Percentiles rank a stretch among this genome's conserved stretches.
Conservation (phyloP, 2,797 vertebrate genomes). For the Falco cherrug region DNA sequence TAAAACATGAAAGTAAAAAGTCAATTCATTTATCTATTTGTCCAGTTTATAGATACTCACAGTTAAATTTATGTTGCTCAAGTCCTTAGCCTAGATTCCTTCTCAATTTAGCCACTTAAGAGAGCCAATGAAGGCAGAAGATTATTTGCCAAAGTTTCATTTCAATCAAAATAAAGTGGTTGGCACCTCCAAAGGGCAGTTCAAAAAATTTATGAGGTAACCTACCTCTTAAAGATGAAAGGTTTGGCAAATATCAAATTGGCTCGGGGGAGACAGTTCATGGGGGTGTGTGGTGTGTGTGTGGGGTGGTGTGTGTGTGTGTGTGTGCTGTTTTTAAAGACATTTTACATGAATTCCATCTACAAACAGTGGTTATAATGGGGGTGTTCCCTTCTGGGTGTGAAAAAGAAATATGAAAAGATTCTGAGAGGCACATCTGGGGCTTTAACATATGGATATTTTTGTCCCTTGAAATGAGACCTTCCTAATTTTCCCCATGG, state of each 20-base stretch:
- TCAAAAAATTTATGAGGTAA: not conserved
- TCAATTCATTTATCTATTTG: not conserved
- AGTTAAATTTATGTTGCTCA: not conserved
- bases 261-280: not conserved
- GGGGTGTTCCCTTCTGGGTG: not conserved
- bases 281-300: too few relatives aligned
- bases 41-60: not conserved
- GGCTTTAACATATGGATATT: not conserved
- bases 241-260: not conserved
- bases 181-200: not conserved
- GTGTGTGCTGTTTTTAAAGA: not conserved
- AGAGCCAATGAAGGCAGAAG: not conserved
- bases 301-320: too few relatives aligned
- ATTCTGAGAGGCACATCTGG: not conserved
- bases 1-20: not conserved
- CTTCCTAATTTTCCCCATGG: not conserved
- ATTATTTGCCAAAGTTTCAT: not conserved
- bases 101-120: not conserved
- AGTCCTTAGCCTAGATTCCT: not conserved
- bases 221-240: not conserved
- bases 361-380: not conserved
- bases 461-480: not conserved
- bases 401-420: not conserved
- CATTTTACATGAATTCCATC: not conserved
- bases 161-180: not conserved